phyloP scores from a whole-genome alignment of 2,888 invertebrate genomes.

The Eupithecia dodoneata region DNA sequence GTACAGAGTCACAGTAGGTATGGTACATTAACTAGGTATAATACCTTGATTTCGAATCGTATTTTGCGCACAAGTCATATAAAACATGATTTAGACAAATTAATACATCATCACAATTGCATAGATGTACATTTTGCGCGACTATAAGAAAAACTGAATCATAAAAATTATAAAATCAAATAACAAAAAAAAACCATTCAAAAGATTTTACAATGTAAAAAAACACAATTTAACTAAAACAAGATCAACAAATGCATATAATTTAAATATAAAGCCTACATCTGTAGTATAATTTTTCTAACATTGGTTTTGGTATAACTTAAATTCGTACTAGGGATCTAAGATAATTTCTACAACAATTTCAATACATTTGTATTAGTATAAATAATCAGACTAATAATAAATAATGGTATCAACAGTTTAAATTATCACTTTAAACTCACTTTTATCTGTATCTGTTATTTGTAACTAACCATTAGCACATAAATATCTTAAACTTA shows the following conservation, averaged over 20 bases:
- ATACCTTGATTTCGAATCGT: background rate
- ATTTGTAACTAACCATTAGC: slow-evolving; percentile 9
- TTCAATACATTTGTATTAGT: slow-evolving; percentile 19
- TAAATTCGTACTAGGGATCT: slow-evolving; percentile 1
- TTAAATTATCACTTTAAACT: slow-evolving; percentile 27
- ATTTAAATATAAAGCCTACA: slow-evolving; percentile 9
- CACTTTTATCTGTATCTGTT: slow-evolving; percentile 12
- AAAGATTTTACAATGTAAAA: slow-evolving; percentile 15
- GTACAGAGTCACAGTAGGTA: background rate
- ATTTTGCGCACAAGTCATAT: background rate
- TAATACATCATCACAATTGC: background rate
- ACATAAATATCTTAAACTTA: slow-evolving; percentile 27
- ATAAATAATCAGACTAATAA: slow-evolving; percentile 21
- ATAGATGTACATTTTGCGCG: slow-evolving; percentile 22
- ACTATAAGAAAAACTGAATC: slow-evolving; percentile 14
- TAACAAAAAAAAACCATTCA: slow-evolving; percentile 2
- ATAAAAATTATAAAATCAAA: slow-evolving; percentile 14
- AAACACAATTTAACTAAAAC: slow-evolving; percentile 27
- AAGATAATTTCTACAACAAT: slow-evolving; percentile 15
- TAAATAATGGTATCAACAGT: slow-evolving; percentile 22
- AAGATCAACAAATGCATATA: slow-evolving; percentile 30
- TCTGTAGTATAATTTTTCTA: slow-evolving; percentile 8
- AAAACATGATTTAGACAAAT: slow-evolving; percentile 9
- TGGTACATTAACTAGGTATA: background rate
- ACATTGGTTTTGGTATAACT: slow-evolving; percentile 8